Evolutionary conservation across 2,797 vertebrate species (phyloP).

Genomic region (Eidolon dupreanum): DNA sequence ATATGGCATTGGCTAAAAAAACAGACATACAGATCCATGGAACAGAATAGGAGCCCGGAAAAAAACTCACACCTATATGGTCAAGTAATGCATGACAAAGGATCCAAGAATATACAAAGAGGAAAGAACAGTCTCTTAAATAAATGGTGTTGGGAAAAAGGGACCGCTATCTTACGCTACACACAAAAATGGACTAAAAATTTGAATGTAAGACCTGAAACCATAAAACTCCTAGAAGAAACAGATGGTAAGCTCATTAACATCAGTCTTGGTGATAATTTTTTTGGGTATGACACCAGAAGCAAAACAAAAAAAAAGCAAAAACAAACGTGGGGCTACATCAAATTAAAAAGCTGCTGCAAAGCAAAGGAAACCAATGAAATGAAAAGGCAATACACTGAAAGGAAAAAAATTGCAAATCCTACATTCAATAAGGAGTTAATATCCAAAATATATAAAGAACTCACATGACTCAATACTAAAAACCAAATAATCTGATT

Average conservation of each 20-base stretch:
- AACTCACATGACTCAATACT: background rate
- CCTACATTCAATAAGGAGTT: background rate
- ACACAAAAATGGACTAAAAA: too few species aligned
- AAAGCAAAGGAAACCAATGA: background rate
- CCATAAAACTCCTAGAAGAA: too few species aligned
- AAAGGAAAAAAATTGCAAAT: background rate
- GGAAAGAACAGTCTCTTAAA: background rate
- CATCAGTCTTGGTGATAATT: background rate
- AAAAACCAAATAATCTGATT: background rate
- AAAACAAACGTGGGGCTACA: background rate
- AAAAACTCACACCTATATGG: background rate
- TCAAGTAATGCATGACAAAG: background rate
- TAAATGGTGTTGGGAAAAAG: background rate
- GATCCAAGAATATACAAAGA: background rate
- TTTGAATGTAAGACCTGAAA: too few species aligned
- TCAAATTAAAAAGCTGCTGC: background rate
- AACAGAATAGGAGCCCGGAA: background rate
- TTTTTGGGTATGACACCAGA: background rate
- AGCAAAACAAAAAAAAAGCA: background rate
- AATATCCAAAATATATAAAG: background rate
- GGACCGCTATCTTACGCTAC: too few species aligned
- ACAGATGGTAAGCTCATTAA: background rate
- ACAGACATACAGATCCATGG: background rate
- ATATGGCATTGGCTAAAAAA: background rate
- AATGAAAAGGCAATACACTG: background rate